Conservation (phyloP, 2,113 vertebrate genomes). For the Sus scrofa region T2T-Sscrofa CM000818.6:63603501-63604000, state of each 20-base stretch:
- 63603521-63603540: not conserved
- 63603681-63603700: no score
- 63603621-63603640: no score
- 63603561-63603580: not conserved
- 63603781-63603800: no score
- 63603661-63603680: no score
- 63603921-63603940: not conserved
- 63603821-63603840: no score
- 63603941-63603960: not conserved
- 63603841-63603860: not conserved
- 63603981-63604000: not conserved
- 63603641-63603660: no score
- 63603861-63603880: not conserved
- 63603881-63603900: not conserved
- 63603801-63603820: no score
- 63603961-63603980: constrained; percentile 27
- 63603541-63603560: not conserved
- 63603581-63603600: not conserved
- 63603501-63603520: not conserved
- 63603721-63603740: no score
- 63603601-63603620: no score
- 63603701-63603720: no score
- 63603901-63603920: not conserved
- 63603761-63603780: no score
- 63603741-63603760: no score